These are phyloP conservation scores for Nematolebias whitei DNA, from an alignment of 2,113 vertebrate species.

Conservation along the genomic window DNA sequence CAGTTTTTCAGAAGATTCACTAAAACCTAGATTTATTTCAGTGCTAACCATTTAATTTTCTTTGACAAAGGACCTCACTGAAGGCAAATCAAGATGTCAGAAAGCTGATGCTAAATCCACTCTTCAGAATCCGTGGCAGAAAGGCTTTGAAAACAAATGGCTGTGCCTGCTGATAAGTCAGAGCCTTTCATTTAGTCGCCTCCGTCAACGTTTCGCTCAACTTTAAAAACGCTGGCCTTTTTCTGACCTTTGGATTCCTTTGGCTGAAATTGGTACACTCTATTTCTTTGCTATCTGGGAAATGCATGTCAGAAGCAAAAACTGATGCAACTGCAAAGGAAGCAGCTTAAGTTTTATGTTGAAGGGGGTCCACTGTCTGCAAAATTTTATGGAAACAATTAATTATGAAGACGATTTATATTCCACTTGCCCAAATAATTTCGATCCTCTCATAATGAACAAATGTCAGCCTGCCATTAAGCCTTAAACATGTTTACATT, in stretches of 20 bases:
- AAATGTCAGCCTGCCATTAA: too few species aligned
- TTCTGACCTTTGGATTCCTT: conserved; percentile 8
- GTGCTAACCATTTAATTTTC: conserved; percentile 39
- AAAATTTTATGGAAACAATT: not conserved
- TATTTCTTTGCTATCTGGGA: not conserved
- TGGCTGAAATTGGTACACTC: too few species aligned
- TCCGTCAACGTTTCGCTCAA: conserved; percentile 1
- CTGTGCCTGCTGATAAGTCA: conserved; percentile 31
- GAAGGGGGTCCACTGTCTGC: not conserved
- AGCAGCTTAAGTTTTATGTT: not conserved
- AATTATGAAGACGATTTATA: too few species aligned
- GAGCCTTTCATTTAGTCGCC: not conserved
- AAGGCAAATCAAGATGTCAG: conserved; percentile 28
- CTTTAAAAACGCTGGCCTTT: conserved; percentile 12
- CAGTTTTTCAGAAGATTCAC: conserved; percentile 46
- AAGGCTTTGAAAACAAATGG: conserved; percentile 16
- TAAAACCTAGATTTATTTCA: conserved; percentile 52
- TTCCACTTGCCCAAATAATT: too few species aligned
- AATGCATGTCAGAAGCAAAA: not conserved
- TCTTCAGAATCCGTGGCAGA: conserved; percentile 16
- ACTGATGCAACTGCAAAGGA: not conserved
- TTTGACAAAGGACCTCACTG: conserved; percentile 48
- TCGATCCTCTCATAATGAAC: too few species aligned
- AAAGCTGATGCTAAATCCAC: conserved; percentile 25
- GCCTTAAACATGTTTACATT: too few species aligned